Evolutionary conservation across 2,113 vertebrate genomes (phyloP), one percentile per base, ranked within the genome.

Genomic region (Pseudorectes ferrugineus): DNA sequence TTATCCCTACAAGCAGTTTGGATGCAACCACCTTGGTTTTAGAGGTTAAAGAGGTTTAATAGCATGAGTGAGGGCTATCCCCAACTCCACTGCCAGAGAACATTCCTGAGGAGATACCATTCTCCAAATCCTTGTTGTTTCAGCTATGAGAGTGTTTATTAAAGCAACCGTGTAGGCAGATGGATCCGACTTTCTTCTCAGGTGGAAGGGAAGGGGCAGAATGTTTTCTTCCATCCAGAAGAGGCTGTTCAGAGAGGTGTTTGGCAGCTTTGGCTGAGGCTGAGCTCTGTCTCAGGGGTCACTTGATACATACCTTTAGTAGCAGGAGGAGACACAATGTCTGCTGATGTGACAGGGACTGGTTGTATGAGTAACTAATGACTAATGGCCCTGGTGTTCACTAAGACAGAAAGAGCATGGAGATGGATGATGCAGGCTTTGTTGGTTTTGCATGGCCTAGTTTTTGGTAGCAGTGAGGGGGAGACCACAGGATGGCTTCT

Each of bases 331-430:
- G 62, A 80, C 52, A 29, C 3, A 0, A 9, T 1, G 1, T 81
- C 68, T 87, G 46, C 22, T 77, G 49, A 22, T 23, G 7, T 11
- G 8, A 22, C 63, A 52, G 19, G 31, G 63, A 40, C 13, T 0
- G 0, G 21, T 26, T 3, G 0, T 54, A 14, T 36, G 49, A 68
- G 21, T 43, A 14, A 7, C 43, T 75, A 51, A 51, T 23, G 12
- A 26, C n/a, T 29, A 17, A 14, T 66, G 25, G 43, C 51, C 26
- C 43, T 71, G 20, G 10, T 71, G 6, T 51, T 78, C 51, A 4
- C 9, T 28, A 11, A n/a, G 46, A 16, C 17, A 42, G 0, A 2
- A 59, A 66, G 67, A 63, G 22, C 38, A 20, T 38, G 65, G 29
- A 54, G 13, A 42, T 43, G 31, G 26, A 45, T 61, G 21, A 13